These are phyloP conservation scores for Theristicus caerulescens DNA, from an alignment of 2,113 vertebrate species.

Conservation along the genomic window DNA sequence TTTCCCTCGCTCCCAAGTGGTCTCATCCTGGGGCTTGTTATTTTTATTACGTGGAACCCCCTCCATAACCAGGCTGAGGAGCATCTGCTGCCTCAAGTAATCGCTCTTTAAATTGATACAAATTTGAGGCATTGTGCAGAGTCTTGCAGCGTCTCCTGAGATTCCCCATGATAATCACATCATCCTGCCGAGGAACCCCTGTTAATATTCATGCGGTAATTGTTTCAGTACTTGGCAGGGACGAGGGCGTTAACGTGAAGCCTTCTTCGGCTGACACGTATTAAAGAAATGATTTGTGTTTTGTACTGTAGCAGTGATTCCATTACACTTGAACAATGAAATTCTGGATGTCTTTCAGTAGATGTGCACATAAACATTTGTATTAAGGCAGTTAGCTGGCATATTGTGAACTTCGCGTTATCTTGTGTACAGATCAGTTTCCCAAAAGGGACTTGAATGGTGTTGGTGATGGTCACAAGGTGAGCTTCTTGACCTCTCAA, in stretches of 20 bases:
- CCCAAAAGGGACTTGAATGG: background rate
- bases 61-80: background rate
- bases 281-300: slow-evolving; percentile 10
- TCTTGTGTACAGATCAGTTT: background rate
- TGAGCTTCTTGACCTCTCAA: background rate
- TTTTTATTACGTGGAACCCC: background rate
- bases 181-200: background rate
- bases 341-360: background rate
- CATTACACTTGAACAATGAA: background rate
- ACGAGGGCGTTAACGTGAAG: background rate
- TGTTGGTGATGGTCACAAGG: background rate
- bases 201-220: background rate
- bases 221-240: slow-evolving; percentile 26
- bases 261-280: background rate
- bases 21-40: background rate
- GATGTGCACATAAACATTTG: background rate
- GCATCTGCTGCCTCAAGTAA: background rate
- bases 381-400: background rate
- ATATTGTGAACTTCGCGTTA: accelerated
- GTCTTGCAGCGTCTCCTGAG: background rate
- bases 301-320: background rate
- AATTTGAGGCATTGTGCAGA: background rate
- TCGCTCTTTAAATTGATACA: background rate
- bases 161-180: background rate
- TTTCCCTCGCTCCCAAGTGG: background rate